phyloP scores from a whole-genome alignment of 2,797 vertebrate species.

The Bovichtus variegatus region DNA sequence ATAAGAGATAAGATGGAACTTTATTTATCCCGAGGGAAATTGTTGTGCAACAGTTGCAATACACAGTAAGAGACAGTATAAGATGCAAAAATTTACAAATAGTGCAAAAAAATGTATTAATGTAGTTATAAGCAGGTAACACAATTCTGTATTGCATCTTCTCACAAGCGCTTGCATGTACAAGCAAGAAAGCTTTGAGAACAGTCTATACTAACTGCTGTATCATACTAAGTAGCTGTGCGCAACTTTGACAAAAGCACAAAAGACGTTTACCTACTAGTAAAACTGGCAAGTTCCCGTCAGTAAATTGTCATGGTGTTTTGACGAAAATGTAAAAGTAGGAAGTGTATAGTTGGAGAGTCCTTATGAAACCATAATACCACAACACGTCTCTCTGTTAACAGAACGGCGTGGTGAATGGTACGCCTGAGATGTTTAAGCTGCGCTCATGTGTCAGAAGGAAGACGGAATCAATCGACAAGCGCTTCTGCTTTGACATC shows the following conservation, averaged over 20 bases:
- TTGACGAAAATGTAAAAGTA: neutral
- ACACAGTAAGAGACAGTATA: too few species aligned
- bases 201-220: neutral
- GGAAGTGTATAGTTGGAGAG: neutral
- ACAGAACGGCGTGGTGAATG: conserved; percentile 93
- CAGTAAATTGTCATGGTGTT: neutral
- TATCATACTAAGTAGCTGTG: neutral
- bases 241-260: neutral
- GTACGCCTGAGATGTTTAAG: conserved; percentile 92
- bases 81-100: too few species aligned
- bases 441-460: conserved; percentile 96
- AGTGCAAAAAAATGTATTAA: too few species aligned
- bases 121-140: neutral
- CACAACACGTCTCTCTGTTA: conserved; percentile 49
- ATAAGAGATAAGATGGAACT: too few species aligned
- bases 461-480: conserved; percentile 98
- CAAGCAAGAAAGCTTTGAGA: neutral
- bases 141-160: neutral
- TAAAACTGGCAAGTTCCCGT: neutral
- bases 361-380: neutral
- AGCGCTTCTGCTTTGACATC: conserved; percentile 98
- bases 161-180: neutral
- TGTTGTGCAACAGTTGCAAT: too few species aligned
- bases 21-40: too few species aligned
- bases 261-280: neutral